Conservation (phyloP, 2,888 invertebrate genomes). For the Lordiphosa andalusiaca region DNA sequence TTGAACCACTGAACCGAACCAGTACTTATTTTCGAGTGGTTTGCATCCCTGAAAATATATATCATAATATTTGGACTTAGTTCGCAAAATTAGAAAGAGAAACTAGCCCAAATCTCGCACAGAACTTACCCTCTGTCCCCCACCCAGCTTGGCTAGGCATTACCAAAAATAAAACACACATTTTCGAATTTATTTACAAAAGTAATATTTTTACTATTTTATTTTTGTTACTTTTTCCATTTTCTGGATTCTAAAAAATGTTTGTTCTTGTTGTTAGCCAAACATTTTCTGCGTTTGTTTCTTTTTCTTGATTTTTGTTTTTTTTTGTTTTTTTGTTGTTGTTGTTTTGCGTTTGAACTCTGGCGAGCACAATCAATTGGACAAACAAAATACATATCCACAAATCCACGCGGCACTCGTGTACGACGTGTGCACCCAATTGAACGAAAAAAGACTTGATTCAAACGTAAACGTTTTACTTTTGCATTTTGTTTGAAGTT, state of each 20-base stretch:
- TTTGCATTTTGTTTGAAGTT: conserved; percentile 23
- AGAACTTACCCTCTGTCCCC: neutral
- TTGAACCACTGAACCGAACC: too few relatives aligned
- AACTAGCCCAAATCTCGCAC: too few relatives aligned
- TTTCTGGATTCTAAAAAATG: conserved; percentile 60
- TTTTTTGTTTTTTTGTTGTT: too few relatives aligned
- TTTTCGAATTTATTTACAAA: conserved; percentile 61
- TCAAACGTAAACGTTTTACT: conserved; percentile 23
- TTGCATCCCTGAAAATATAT: too few relatives aligned
- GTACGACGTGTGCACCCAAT: too few relatives aligned
- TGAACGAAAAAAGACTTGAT: conserved; percentile 1
- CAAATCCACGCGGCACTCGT: too few relatives aligned
- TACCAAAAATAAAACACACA: conserved; percentile 25
- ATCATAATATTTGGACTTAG: too few relatives aligned
- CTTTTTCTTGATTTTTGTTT: too few relatives aligned
- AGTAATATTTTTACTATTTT: conserved; percentile 75
- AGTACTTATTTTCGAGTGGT: too few relatives aligned
- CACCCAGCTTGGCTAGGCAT: too few relatives aligned
- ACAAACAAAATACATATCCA: conserved; percentile 38
- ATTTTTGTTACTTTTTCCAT: conserved; percentile 59
- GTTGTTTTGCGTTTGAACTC: conserved; percentile 20
- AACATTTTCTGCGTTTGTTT: conserved; percentile 15
- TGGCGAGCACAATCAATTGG: conserved; percentile 51
- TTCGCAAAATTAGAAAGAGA: too few relatives aligned
- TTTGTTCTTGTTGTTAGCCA: conserved; percentile 36